Conservation (phyloP, 2,888 invertebrate genomes). For the Acutogordius australiensis region DNA sequence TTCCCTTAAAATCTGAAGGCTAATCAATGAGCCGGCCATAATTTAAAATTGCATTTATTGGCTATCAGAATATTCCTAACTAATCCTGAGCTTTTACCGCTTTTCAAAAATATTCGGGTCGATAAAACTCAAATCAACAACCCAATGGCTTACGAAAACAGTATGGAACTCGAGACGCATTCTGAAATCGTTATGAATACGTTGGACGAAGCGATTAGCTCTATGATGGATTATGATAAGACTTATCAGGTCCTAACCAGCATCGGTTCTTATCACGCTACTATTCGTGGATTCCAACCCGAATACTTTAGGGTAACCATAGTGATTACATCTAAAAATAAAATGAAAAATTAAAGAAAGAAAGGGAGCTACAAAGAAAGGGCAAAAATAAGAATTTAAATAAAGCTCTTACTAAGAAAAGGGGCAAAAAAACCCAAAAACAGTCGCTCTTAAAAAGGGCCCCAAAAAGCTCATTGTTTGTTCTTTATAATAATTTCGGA, state of each 20-base stretch:
- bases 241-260: background rate
- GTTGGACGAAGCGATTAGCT: background rate
- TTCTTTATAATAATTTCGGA: too few relatives aligned
- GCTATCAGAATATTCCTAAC: background rate
- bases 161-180: constrained; percentile 6
- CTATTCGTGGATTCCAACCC: background rate
- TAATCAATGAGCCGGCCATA: too few relatives aligned
- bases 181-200: constrained; percentile 7
- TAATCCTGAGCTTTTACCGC: background rate
- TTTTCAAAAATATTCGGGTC: background rate
- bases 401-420: too few relatives aligned
- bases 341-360: too few relatives aligned
- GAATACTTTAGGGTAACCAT: constrained; percentile 9
- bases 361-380: too few relatives aligned
- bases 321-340: too few relatives aligned
- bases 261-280: background rate
- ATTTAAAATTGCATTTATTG: too few relatives aligned
- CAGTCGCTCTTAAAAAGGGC: too few relatives aligned
- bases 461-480: too few relatives aligned
- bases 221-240: background rate
- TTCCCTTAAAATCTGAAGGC: too few relatives aligned
- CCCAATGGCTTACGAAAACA: background rate
- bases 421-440: too few relatives aligned
- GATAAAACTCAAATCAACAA: background rate
- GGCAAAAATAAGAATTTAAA: too few relatives aligned